phyloP scores from a whole-genome alignment of 2,797 vertebrate species.

The Urocyon cinereoargenteus region DNA sequence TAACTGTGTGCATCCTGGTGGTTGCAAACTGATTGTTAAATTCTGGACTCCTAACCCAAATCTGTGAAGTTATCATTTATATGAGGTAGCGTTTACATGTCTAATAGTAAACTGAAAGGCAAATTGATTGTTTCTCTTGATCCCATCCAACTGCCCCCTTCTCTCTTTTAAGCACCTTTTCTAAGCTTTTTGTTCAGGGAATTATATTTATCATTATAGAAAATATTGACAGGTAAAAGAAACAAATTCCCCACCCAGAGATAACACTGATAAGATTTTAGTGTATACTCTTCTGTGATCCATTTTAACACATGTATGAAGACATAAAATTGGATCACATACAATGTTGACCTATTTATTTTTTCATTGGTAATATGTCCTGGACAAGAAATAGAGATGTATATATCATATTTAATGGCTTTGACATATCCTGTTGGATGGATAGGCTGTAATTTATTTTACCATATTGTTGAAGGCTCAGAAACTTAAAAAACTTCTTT shows the following conservation, averaged over 20 bases:
- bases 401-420: not conserved
- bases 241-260: not conserved
- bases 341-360: not conserved
- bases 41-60: not conserved
- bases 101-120: not conserved
- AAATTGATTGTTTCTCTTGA: not conserved
- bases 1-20: slow-evolving; percentile 69
- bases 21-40: slow-evolving; percentile 62
- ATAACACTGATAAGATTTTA: not conserved
- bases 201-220: not conserved
- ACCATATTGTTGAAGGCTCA: not conserved
- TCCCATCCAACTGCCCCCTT: not conserved
- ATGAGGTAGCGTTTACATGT: not conserved
- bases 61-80: not conserved
- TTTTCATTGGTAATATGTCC: not conserved
- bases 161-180: not conserved
- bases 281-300: not conserved
- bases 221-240: not conserved
- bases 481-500: not conserved
- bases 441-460: not conserved
- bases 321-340: not conserved
- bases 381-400: not conserved
- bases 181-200: not conserved
- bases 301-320: not conserved
- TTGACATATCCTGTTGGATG: not conserved